Evolutionary conservation across 1,140 invertebrate genomes (phyloP).

Genomic region (Hermetia illucens): DNA sequence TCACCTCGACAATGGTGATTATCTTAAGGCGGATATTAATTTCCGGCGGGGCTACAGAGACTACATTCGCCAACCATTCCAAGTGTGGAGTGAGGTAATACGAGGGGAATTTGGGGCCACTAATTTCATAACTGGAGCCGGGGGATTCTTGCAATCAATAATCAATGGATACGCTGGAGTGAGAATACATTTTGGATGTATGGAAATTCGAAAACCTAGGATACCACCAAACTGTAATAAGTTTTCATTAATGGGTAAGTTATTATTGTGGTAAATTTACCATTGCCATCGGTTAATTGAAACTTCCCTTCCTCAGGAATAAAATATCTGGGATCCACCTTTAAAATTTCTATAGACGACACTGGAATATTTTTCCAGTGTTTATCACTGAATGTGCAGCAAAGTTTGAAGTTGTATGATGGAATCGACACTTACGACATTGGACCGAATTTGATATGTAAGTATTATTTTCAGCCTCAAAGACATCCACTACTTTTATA

Average conservation of each 20-base stretch:
- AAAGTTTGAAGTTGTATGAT: too few species aligned
- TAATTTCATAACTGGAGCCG: conserved; percentile 42
- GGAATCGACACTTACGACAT: too few species aligned
- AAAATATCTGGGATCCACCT: conserved; percentile 1
- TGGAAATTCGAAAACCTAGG: conserved; percentile 1
- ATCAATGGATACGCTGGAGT: conserved; percentile 38
- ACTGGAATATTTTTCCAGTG: not conserved
- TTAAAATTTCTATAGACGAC: not conserved
- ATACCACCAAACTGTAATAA: not conserved
- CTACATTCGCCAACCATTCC: conserved; percentile 38
- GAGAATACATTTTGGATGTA: conserved; percentile 27
- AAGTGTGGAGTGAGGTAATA: conserved; percentile 36
- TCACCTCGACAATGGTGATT: conserved; percentile 29
- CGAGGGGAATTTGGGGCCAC: conserved; percentile 34
- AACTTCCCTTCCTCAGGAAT: not conserved
- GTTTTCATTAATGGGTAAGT: not conserved
- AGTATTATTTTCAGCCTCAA: too few species aligned
- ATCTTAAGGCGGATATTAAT: conserved; percentile 24
- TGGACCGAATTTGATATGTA: too few species aligned
- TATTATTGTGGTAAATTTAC: not conserved
- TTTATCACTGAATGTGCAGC: not conserved
- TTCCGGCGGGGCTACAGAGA: conserved; percentile 36
- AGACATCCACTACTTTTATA: too few species aligned
- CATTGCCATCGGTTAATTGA: not conserved
- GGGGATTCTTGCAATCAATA: conserved; percentile 38